Evolutionary conservation across 2,888 invertebrate species (phyloP).

Genomic region (Chloroclystis v-ata): DNA sequence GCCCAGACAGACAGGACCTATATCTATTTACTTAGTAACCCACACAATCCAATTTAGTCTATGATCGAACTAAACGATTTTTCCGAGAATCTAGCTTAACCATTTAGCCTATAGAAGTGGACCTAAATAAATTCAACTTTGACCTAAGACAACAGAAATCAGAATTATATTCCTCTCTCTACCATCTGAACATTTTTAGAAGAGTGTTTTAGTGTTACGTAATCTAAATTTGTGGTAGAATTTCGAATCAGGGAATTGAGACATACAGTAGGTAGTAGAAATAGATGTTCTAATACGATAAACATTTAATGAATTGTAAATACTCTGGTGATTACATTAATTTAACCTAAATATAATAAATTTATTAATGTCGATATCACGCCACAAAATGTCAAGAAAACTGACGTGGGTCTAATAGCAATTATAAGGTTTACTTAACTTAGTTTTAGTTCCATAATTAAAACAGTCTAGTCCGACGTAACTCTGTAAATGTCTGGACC

Average conservation of each 20-base stretch:
- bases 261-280: not conserved
- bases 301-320: no score
- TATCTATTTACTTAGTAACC: no score
- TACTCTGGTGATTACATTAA: not conserved
- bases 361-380: slow-evolving; percentile 13
- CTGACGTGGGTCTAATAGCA: slow-evolving; percentile 12
- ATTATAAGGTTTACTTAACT: slow-evolving; percentile 9
- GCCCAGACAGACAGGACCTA: no score
- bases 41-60: not conserved
- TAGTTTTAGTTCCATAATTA: not conserved
- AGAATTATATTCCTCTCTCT: slow-evolving; percentile 2
- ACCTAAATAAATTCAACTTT: slow-evolving; percentile 5
- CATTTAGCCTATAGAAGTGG: not conserved
- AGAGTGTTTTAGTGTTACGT: no score
- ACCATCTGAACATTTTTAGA: not conserved
- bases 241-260: no score
- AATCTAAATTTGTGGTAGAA: no score
- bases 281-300: slow-evolving; percentile 1
- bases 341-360: slow-evolving; percentile 5
- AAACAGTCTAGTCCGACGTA: not conserved
- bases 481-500: no score
- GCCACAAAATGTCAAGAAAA: slow-evolving; percentile 12
- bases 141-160: slow-evolving; percentile 8
- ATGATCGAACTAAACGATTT: not conserved
- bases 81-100: not conserved